These are phyloP conservation scores for Paguma larvata DNA, from an alignment of 2,797 vertebrate species.

Conservation along the genomic window DNA sequence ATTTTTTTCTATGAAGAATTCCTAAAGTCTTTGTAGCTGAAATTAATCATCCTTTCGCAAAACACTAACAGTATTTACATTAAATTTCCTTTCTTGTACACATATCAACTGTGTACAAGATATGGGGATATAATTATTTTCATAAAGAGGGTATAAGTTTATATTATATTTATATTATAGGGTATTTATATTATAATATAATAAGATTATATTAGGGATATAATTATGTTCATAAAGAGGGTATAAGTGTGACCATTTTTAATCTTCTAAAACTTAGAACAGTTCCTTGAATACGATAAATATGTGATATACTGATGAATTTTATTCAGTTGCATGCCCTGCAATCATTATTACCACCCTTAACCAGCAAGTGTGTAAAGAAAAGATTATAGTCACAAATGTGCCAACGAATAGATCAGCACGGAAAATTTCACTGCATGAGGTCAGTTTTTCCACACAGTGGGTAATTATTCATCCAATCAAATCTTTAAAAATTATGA, in stretches of 20 bases:
- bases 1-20: background rate
- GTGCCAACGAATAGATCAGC: background rate
- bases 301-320: background rate
- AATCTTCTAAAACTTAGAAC: background rate
- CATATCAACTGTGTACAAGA: too few species aligned
- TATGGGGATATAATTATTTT: background rate
- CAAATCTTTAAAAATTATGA: background rate
- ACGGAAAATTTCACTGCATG: background rate
- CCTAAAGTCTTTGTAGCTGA: background rate
- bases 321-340: background rate
- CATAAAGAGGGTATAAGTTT: background rate
- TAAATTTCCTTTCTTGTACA: background rate
- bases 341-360: background rate
- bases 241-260: slow-evolving; percentile 26
- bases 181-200: too few species aligned
- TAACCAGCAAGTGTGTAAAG: background rate
- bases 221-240: background rate
- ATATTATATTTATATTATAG: too few species aligned
- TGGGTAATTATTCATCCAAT: background rate
- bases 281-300: background rate
- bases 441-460: background rate
- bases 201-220: too few species aligned
- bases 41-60: background rate
- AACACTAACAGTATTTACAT: background rate
- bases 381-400: slow-evolving; percentile 1